Evolutionary conservation across 1,140 invertebrate species (phyloP), one percentile per base, ranked within the genome.

Genomic region (Tachypleus tridentatus): DNA sequence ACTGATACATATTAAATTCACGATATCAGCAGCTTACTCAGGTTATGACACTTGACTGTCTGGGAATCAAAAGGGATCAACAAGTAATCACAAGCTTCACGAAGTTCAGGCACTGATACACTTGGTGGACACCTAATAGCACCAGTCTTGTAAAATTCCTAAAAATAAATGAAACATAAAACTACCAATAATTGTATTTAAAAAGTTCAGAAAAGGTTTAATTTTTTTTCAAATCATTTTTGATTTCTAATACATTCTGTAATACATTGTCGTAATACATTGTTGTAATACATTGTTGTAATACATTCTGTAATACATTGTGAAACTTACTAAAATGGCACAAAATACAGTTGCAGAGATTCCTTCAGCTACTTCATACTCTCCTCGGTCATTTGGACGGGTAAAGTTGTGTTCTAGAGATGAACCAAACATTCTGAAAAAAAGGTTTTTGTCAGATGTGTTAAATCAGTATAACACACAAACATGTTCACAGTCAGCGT

Each of bases 1-100:
- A 29, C 29, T 29, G 29, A 29, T 29, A 29, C 29, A 29, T 29
- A 29, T 29, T 29, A 29, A 29, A 29, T 29, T 29, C 29, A 29
- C 29, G 58, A 61, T 51, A 66, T 65, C n/a, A 8, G 1, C 7
- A 54, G 84, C 87, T 84, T 81, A 93, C 91, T 81, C 67, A 97
- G 81, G 82, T 95, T 93, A 79, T 93, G 89, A 78, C 94, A 98
- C 76, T 95, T 90, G 52, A 99, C 87, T 51, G 96, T 98, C 60
- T 85, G 86, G 3, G 94, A 90, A 80, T 97, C 93, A 77, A 99
- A 99, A 29, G 97, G 97, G 72, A 99, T 88, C 3, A 99, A 82
- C 50, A 99, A 79, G 77, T 99, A 99, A 78, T 99, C 97, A 76
- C 97, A 99, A 48, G 97, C 97, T 78, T 99, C 97, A 61, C 95